A percentile compares a stretch with the other conserved stretches of the same genome.
These are phyloP conservation scores for Eupithecia abbreviata DNA, from an alignment of 2,888 invertebrate genomes.

Conservation along the genomic window DNA sequence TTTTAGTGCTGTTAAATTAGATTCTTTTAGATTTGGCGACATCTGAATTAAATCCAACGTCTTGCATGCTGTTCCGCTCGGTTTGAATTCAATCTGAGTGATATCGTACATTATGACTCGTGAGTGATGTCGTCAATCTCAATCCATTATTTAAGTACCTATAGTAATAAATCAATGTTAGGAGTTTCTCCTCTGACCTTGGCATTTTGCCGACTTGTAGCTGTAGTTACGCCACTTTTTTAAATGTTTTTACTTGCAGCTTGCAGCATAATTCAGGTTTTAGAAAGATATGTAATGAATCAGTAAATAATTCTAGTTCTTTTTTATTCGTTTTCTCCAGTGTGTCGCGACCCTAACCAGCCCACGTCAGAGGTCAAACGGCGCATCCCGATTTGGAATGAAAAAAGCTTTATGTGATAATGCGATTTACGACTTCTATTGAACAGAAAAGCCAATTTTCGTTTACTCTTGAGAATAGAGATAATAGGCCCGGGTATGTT, in stretches of 20 bases:
- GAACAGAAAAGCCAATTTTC: neutral
- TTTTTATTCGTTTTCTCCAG: neutral
- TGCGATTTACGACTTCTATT: conserved; percentile 10
- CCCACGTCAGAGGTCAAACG: conserved; percentile 13
- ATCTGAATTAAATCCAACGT: too few relatives aligned
- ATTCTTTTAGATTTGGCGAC: too few relatives aligned
- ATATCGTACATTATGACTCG: too few relatives aligned
- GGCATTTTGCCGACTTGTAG: too few relatives aligned
- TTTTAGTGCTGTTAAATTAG: too few relatives aligned
- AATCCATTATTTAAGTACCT: too few relatives aligned
- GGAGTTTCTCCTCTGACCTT: too few relatives aligned
- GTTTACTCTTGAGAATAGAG: neutral
- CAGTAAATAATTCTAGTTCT: neutral
- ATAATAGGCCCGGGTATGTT: neutral
- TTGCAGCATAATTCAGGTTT: too few relatives aligned
- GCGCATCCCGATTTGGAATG: conserved; percentile 9
- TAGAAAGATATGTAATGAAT: neutral
- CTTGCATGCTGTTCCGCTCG: too few relatives aligned
- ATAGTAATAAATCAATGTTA: too few relatives aligned
- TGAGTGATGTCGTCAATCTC: too few relatives aligned
- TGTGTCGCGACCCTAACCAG: neutral
- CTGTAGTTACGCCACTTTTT: neutral
- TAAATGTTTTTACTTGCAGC: neutral
- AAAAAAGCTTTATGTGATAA: conserved; percentile 16
- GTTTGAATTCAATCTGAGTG: too few relatives aligned